phyloP scores from a whole-genome alignment of 2,888 invertebrate species.

The Lutraria lutraria region DNA sequence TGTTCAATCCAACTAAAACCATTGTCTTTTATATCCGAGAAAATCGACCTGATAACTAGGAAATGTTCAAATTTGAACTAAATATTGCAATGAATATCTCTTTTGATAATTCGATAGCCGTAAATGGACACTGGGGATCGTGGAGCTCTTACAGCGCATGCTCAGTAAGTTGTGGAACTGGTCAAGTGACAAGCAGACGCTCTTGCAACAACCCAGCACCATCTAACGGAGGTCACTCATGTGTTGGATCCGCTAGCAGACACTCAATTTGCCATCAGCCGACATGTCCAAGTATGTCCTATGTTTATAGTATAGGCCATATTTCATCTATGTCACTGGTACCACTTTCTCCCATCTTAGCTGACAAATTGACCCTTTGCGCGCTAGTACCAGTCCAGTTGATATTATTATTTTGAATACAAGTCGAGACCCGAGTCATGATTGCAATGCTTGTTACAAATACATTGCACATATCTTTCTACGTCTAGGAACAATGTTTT shows the following conservation, averaged over 20 bases:
- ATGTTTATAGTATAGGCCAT: not conserved
- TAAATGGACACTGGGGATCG: slow-evolving; percentile 80
- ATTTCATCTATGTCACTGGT: not conserved
- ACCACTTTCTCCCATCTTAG: not conserved
- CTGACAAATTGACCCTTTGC: not conserved
- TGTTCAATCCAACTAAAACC: too few relatives aligned
- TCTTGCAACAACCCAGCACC: slow-evolving; percentile 81
- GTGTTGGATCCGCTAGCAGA: slow-evolving; percentile 70
- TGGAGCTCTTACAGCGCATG: slow-evolving; percentile 81
- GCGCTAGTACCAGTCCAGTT: too few relatives aligned
- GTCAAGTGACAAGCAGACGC: slow-evolving; percentile 75
- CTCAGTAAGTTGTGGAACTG: slow-evolving; percentile 80
- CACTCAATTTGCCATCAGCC: slow-evolving; percentile 70
- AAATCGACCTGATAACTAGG: too few relatives aligned
- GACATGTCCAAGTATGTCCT: not conserved
- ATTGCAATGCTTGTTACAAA: too few relatives aligned
- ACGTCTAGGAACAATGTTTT: too few relatives aligned
- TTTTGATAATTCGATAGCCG: not conserved
- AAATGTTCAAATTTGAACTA: too few relatives aligned
- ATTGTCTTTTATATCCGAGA: too few relatives aligned
- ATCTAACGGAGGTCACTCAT: slow-evolving; percentile 76
- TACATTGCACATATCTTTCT: too few relatives aligned
- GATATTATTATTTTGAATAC: too few relatives aligned
- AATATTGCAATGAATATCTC: too few relatives aligned
- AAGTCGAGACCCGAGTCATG: too few relatives aligned